phyloP scores from a whole-genome alignment of 2,888 invertebrate species.

The Marronus borbonicus region DNA sequence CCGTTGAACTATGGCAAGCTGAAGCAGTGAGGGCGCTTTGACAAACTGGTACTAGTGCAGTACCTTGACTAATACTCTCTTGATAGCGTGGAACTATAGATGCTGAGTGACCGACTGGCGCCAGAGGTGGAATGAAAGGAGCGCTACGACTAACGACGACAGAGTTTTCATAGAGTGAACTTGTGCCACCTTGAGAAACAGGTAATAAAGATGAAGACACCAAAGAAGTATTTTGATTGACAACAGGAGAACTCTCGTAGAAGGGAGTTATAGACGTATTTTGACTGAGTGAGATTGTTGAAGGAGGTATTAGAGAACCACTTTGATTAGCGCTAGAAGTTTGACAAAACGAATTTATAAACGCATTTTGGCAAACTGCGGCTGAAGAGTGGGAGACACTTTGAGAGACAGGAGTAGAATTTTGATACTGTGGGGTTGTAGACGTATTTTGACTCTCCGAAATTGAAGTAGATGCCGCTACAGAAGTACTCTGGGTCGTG shows the following conservation, averaged over 20 bases:
- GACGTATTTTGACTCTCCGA: neutral
- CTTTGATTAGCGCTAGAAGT: too few species aligned
- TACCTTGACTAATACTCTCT: neutral
- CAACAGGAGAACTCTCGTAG: neutral
- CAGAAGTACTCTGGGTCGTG: conserved; percentile 2
- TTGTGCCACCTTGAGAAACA: neutral
- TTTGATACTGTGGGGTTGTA: neutral
- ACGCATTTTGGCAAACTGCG: neutral
- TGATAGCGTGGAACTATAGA: conserved; percentile 1
- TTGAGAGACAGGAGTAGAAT: neutral
- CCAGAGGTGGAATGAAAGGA: too few species aligned
- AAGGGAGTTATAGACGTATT: neutral
- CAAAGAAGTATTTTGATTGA: neutral
- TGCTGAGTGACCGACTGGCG: too few species aligned
- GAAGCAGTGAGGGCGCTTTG: neutral
- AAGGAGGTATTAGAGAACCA: too few species aligned
- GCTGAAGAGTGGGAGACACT: neutral
- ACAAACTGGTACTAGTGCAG: neutral
- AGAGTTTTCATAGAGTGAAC: too few species aligned
- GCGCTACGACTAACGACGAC: too few species aligned
- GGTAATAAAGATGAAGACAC: neutral
- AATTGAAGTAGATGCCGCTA: conserved; percentile 3
- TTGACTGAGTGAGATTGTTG: too few species aligned
- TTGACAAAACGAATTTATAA: too few species aligned
- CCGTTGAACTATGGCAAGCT: neutral